Evolutionary conservation across 2,797 vertebrate species (phyloP), one percentile per base, ranked within the genome.

Genomic region (Dallia pectoralis): DNA sequence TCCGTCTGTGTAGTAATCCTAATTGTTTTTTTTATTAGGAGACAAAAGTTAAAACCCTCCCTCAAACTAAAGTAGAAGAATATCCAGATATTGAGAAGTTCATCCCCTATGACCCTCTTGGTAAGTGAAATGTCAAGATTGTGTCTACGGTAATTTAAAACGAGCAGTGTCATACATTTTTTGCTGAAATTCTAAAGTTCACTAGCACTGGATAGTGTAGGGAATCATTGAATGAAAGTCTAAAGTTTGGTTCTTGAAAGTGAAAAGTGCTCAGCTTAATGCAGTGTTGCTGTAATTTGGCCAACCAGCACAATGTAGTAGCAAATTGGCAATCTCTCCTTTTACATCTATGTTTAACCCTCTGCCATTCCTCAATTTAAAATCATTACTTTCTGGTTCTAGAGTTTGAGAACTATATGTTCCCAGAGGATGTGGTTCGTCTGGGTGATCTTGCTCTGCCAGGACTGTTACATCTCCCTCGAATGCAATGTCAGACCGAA

Each of bases 1-100:
- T 36, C 11, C 32, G 22, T 33, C 32, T 36, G 32, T 66, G 22
- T 32, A 72, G 8, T 40, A 47, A 47, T 62, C 32, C n/a, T n/a
- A n/a, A 2, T 2, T 0, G 2, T 62, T n/a, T 51, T 48, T 9
- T 51, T 0, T 22, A 59, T 19, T 16, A 8, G 88, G 90, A 89
- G 80, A 76, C 76, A 0, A 86, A 81, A 81, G 78, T 82, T 15
- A 84, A 81, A 47, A 40, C 8, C 32, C 66, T 56, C 48, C 3
- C 71, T 67, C 82, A 71, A 0, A 27, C 32, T 19, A 81, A 88
- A 67, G 67, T 61, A 32, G 89, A 89, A 30, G 84, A 90, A 73
- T 90, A 89, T 71, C 90, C 88, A 74, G 88, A 90, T 70, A 85
- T 89, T 63, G 91, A 92, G 64, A 84, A 76, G 65, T 81, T 88